A percentile compares a stretch with the other conserved stretches of the same genome.
phyloP scores from a whole-genome alignment of 2,888 invertebrate species.

The Drosophila pseudotakahashii region DNA sequence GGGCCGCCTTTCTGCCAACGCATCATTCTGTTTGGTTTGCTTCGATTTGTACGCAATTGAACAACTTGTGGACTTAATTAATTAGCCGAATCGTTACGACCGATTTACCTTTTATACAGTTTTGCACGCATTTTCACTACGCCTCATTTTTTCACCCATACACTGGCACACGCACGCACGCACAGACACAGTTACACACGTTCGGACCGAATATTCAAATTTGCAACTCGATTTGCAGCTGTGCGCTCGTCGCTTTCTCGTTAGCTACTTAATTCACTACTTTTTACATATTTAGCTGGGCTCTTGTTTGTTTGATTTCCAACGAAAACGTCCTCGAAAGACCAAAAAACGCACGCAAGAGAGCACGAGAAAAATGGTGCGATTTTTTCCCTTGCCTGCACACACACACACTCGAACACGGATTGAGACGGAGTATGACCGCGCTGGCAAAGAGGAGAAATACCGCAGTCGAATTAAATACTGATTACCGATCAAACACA shows the following conservation, averaged over 20 bases:
- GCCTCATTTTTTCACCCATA: constrained; percentile 74
- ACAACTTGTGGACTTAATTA: constrained; percentile 18
- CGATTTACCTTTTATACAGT: constrained; percentile 65
- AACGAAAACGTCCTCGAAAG: constrained; percentile 34
- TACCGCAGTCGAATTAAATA: constrained; percentile 11
- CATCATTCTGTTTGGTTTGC: constrained; percentile 36
- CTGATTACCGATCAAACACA: background rate
- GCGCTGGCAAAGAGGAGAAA: constrained; percentile 4
- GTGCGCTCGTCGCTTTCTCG: constrained; percentile 24
- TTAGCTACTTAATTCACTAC: constrained; percentile 29
- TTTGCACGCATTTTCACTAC: constrained; percentile 74
- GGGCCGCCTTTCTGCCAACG: constrained; percentile 55
- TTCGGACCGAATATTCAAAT: constrained; percentile 55
- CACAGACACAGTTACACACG: constrained; percentile 62
- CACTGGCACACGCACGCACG: constrained; percentile 46
- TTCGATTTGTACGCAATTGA: constrained; percentile 9
- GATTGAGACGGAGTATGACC: constrained; percentile 47
- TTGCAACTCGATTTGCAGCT: constrained; percentile 43
- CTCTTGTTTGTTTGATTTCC: constrained; percentile 24
- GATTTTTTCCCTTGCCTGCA: constrained; percentile 73
- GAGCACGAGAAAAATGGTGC: constrained; percentile 78
- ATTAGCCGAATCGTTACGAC: constrained; percentile 11
- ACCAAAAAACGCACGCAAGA: constrained; percentile 59
- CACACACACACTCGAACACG: constrained; percentile 65
- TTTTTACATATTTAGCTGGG: constrained; percentile 37